A percentile compares a stretch with the other conserved stretches of the same genome.
Evolutionary conservation across 1,140 invertebrate species (phyloP).

Genomic region (Anthonomus grandis): DNA sequence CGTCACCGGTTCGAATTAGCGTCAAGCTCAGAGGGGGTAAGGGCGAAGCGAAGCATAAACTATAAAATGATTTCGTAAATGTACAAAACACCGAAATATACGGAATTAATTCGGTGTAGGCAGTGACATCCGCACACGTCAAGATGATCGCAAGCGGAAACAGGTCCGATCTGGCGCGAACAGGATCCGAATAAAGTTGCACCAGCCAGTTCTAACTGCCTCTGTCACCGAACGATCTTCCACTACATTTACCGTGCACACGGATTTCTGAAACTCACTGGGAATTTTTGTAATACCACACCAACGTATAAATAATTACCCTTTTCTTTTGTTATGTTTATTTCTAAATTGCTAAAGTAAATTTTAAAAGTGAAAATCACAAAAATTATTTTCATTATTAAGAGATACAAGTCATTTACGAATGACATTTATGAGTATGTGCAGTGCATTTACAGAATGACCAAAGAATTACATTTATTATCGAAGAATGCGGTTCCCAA

Average conservation of each 20-base stretch:
- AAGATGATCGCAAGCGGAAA: constrained; percentile 25
- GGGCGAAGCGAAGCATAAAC: constrained; percentile 19
- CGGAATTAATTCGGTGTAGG: constrained; percentile 25
- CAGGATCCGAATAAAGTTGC: constrained; percentile 22
- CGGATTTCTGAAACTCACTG: constrained; percentile 19
- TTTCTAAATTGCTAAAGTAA: too few relatives aligned
- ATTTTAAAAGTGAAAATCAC: too few relatives aligned
- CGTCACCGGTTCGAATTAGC: not conserved
- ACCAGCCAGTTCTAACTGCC: constrained; percentile 8
- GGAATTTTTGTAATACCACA: too few relatives aligned
- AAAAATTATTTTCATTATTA: too few relatives aligned
- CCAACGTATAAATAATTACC: too few relatives aligned
- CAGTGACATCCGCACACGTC: constrained; percentile 26
- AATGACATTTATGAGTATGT: too few relatives aligned
- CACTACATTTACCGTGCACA: constrained; percentile 22
- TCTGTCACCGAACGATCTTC: constrained; percentile 23
- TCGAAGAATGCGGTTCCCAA: too few relatives aligned
- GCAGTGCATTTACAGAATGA: too few relatives aligned
- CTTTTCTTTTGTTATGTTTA: too few relatives aligned
- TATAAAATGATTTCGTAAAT: constrained; percentile 26
- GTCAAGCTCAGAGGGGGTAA: constrained; percentile 5
- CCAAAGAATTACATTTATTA: too few relatives aligned
- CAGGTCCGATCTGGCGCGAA: constrained; percentile 23
- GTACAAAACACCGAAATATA: constrained; percentile 29
- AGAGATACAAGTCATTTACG: too few relatives aligned